These are phyloP conservation scores for Dipodomys spectabilis DNA, from an alignment of 2,113 vertebrate species.

Conservation along the genomic window DNA sequence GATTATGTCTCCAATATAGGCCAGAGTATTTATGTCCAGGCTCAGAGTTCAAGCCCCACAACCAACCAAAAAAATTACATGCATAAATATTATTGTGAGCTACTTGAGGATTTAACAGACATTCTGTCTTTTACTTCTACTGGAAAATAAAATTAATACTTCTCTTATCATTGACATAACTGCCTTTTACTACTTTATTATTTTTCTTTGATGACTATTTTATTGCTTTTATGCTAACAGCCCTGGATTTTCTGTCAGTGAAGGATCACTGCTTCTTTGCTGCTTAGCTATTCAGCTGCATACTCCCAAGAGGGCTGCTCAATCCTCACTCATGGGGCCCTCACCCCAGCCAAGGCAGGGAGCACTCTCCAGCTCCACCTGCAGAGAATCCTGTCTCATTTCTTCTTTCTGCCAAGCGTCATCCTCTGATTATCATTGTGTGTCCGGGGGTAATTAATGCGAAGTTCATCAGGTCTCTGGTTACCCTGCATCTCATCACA, in stretches of 20 bases:
- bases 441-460: background rate
- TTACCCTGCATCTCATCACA: background rate
- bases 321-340: too few relatives aligned
- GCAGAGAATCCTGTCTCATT: background rate
- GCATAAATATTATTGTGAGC: background rate
- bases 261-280: background rate
- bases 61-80: background rate
- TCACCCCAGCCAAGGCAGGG: too few relatives aligned
- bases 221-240: background rate
- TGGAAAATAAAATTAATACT: background rate
- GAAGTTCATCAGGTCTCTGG: too few relatives aligned
- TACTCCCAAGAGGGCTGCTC: rapidly evolving
- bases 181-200: background rate
- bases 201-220: background rate
- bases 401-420: background rate
- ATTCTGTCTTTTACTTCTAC: background rate
- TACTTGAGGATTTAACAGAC: background rate
- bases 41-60: too few relatives aligned
- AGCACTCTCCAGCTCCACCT: too few relatives aligned
- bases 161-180: background rate
- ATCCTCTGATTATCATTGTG: background rate
- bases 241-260: background rate
- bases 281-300: background rate
- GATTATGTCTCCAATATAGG: too few relatives aligned
- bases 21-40: background rate